Evolutionary conservation across 2,113 vertebrate species (phyloP).

Genomic region (Polypterus senegalus): DNA sequence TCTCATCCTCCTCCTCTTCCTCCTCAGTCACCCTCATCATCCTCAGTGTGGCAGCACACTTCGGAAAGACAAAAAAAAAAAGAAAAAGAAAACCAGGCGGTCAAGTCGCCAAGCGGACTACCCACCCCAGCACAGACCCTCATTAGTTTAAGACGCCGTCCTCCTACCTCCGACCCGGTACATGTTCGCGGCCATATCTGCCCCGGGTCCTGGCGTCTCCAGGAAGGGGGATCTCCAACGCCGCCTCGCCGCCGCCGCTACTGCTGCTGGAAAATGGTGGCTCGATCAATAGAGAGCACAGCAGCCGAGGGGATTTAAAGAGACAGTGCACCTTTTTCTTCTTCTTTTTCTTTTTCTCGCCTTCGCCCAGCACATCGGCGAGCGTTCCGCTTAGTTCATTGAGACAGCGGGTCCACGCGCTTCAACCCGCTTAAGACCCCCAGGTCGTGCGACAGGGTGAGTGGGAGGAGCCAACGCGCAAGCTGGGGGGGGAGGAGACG

Average conservation of each 20-base stretch:
- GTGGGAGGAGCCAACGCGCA: too few species aligned
- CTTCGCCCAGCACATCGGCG: too few species aligned
- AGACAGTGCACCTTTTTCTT: conserved; percentile 42
- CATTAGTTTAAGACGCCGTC: conserved; percentile 8
- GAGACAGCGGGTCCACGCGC: too few species aligned
- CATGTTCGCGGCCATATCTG: conserved; percentile 72
- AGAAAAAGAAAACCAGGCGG: conserved; percentile 19
- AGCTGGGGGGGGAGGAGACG: too few species aligned
- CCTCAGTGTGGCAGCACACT: conserved; percentile 26
- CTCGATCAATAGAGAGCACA: conserved; percentile 64
- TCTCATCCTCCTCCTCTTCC: neutral
- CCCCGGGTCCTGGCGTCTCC: conserved; percentile 55
- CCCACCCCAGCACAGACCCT: conserved; percentile 3
- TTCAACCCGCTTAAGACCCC: too few species aligned
- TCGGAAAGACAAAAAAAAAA: conserved; percentile 43
- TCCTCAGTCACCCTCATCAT: conserved; percentile 36
- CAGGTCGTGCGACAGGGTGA: too few species aligned
- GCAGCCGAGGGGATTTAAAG: conserved; percentile 51
- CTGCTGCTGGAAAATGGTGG: conserved; percentile 72
- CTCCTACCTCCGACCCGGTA: conserved; percentile 71
- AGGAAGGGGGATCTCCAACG: conserved; percentile 46
- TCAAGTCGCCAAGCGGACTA: neutral
- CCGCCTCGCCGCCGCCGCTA: conserved; percentile 43
- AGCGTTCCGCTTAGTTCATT: too few species aligned
- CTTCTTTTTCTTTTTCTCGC: too few species aligned